These are phyloP conservation scores for Rhynchonema sp. DNA, from an alignment of 2,888 invertebrate species.

Conservation along the genomic window DNA sequence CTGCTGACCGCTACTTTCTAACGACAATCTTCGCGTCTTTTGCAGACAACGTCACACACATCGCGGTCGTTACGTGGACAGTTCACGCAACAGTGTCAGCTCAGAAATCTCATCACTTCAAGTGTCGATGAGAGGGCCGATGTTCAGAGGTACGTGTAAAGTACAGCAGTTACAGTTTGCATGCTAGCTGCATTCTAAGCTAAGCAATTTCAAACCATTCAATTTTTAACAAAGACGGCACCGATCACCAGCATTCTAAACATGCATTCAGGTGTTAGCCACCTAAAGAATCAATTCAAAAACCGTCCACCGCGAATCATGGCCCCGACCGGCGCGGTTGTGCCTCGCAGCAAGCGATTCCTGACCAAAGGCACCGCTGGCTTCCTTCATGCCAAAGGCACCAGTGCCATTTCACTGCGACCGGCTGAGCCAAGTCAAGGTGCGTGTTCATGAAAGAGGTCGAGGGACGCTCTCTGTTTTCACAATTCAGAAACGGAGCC, in stretches of 20 bases:
- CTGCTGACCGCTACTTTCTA: too few species aligned
- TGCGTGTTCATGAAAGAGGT: too few species aligned
- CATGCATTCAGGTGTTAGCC: too few species aligned
- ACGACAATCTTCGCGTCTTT: too few species aligned
- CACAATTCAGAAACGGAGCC: too few species aligned
- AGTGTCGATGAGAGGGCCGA: neutral
- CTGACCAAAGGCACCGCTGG: slow-evolving; percentile 3
- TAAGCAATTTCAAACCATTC: too few species aligned
- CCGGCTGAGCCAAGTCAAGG: neutral
- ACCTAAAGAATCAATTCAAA: too few species aligned
- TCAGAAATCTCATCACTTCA: neutral
- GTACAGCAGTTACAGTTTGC: too few species aligned
- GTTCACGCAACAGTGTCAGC: neutral
- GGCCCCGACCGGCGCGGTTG: neutral
- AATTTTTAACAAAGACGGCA: too few species aligned
- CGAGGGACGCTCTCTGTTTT: too few species aligned
- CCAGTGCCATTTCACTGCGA: slow-evolving; percentile 3
- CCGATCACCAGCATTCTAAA: too few species aligned
- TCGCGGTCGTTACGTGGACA: neutral
- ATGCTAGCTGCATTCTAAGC: too few species aligned
- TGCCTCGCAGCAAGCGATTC: slow-evolving; percentile 1
- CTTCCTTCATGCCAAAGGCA: slow-evolving; percentile 1
- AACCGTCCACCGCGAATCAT: neutral
- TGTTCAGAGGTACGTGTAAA: neutral
- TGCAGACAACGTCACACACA: neutral